Conservation (phyloP, 92 coral and sea anemone species). For the Parazoanthus swiftii region DNA sequence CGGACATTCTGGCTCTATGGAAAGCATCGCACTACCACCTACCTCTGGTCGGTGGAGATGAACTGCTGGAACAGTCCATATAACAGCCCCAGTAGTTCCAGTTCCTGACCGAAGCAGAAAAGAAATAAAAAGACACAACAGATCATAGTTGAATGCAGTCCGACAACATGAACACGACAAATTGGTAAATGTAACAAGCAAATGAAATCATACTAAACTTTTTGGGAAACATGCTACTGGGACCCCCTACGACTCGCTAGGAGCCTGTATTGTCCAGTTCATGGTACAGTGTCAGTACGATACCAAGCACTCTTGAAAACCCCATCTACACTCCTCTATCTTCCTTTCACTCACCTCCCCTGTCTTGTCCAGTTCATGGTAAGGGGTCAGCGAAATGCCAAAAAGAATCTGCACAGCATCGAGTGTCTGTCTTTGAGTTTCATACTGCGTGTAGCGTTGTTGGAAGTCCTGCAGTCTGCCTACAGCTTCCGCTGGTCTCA, state of each 20-base stretch:
- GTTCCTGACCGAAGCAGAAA: conserved; percentile 64
- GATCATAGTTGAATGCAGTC: too few species aligned
- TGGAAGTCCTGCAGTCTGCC: conserved; percentile 89
- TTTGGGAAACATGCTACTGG: too few species aligned
- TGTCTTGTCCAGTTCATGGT: conserved; percentile 93
- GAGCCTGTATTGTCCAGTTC: background rate
- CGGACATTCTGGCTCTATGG: background rate
- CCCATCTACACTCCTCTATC: background rate
- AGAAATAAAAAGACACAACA: too few species aligned
- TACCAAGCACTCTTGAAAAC: background rate
- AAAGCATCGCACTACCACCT: background rate
- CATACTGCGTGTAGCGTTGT: conserved; percentile 90
- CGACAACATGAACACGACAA: too few species aligned
- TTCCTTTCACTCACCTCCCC: conserved; percentile 77
- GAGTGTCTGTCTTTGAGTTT: conserved; percentile 83
- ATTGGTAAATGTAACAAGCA: background rate
- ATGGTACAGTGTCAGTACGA: background rate
- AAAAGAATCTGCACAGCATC: conserved; percentile 92
- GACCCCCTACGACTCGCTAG: too few species aligned
- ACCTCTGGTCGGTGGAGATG: conserved; percentile 96
- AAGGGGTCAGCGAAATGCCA: conserved; percentile 90
- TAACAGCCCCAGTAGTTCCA: conserved; percentile 87
- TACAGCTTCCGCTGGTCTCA: conserved; percentile 96
- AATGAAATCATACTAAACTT: too few species aligned
- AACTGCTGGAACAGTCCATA: conserved; percentile 97